Conservation (phyloP, 2,888 invertebrate species). For the Xylota segnis region DNA sequence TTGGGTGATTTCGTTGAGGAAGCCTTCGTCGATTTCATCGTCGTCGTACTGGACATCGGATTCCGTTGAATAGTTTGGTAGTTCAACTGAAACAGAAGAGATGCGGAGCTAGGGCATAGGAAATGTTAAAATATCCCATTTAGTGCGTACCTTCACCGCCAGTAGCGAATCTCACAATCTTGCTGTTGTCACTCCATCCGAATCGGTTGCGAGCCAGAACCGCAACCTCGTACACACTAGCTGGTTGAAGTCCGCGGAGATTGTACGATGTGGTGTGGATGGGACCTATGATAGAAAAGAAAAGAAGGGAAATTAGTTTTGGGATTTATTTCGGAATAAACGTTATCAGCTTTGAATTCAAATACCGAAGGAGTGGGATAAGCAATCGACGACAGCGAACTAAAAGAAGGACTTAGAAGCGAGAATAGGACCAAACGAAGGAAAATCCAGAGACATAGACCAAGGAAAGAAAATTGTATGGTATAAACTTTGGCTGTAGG, state of each 20-base stretch:
- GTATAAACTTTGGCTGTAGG: too few relatives aligned
- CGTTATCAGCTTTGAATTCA: background rate
- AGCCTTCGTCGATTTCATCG: slow-evolving; percentile 78
- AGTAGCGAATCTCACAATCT: slow-evolving; percentile 91
- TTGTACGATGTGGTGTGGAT: slow-evolving; percentile 91
- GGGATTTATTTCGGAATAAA: background rate
- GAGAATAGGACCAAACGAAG: too few relatives aligned
- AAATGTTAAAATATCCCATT: slow-evolving; percentile 9
- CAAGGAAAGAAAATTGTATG: too few relatives aligned
- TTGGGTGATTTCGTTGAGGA: slow-evolving; percentile 80
- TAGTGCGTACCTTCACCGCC: slow-evolving; percentile 88
- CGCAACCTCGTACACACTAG: slow-evolving; percentile 91
- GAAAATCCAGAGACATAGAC: too few relatives aligned
- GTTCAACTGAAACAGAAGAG: slow-evolving; percentile 80
- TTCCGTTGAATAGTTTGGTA: slow-evolving; percentile 84
- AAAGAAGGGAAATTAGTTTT: background rate
- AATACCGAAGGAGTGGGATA: too few relatives aligned
- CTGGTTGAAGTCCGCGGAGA: slow-evolving; percentile 89
- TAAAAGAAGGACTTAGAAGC: too few relatives aligned
- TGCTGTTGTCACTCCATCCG: slow-evolving; percentile 93
- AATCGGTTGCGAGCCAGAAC: slow-evolving; percentile 92
- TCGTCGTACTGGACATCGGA: slow-evolving; percentile 81
- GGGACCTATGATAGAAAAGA: slow-evolving; percentile 85
- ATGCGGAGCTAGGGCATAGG: background rate
- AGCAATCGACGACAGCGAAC: too few relatives aligned